phyloP scores from a whole-genome alignment of 2,113 vertebrate species.

The Alethe castanea region DNA sequence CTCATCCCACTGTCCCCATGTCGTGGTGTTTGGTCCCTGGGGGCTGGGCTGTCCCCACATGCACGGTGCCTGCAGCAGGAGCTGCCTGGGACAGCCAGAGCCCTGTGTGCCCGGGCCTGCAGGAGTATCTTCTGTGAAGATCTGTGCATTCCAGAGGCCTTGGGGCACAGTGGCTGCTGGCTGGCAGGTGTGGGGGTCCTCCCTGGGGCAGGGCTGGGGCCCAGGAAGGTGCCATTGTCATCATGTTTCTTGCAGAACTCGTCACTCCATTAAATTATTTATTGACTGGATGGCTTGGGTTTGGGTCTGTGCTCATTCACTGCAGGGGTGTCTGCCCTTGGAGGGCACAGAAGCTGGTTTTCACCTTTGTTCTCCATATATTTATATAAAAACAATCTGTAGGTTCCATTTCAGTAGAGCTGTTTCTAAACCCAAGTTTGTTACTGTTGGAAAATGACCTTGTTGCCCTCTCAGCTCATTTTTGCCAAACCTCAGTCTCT shows the following conservation, averaged over 20 bases:
- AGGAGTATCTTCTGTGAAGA: conserved; percentile 79
- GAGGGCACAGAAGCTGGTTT: background rate
- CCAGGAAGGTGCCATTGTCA: background rate
- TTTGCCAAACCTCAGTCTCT: background rate
- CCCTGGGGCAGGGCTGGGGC: background rate
- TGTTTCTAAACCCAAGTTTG: background rate
- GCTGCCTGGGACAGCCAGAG: background rate
- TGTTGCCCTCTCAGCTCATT: background rate
- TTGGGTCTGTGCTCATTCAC: conserved; percentile 2
- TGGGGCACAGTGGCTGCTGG: background rate
- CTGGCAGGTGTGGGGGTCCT: background rate
- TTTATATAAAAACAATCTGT: background rate
- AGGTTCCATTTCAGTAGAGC: background rate
- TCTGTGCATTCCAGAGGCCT: conserved; percentile 43
- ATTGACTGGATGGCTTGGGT: conserved; percentile 52
- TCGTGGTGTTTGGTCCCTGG: conserved; percentile 6
- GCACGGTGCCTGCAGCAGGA: conserved; percentile 1
- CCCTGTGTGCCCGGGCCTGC: background rate
- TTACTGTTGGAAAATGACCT: background rate
- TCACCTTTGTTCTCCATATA: background rate
- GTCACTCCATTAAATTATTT: conserved; percentile 79
- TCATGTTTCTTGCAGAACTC: conserved; percentile 43
- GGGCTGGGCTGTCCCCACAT: background rate
- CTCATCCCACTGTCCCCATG: background rate
- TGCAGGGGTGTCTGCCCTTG: background rate